These are phyloP conservation scores for Scaptodrosophila latifasciaeformis DNA, from an alignment of 2,888 invertebrate genomes.

Conservation along the genomic window DNA sequence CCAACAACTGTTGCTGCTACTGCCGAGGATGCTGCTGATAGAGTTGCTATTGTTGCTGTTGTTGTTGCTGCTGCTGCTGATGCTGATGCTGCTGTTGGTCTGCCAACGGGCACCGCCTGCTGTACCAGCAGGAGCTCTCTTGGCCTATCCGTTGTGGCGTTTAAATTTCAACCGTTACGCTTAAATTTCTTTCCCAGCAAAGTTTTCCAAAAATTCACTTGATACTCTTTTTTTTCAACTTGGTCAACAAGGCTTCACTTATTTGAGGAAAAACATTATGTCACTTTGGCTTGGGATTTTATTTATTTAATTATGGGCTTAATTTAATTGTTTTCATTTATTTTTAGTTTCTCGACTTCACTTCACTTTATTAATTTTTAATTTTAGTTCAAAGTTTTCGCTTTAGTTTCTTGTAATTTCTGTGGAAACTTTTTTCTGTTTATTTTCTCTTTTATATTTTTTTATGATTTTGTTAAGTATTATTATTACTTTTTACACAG, in stretches of 20 bases:
- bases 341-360: too few species aligned
- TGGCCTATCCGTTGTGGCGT: constrained; percentile 71
- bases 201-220: neutral
- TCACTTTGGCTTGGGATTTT: constrained; percentile 24
- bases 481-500: too few species aligned
- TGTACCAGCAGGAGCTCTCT: constrained; percentile 69
- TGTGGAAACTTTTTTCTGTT: neutral
- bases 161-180: too few species aligned
- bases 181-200: neutral
- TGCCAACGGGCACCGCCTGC: constrained; percentile 58
- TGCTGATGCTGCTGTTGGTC: constrained; percentile 31
- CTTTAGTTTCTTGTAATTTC: too few species aligned
- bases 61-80: constrained; percentile 22
- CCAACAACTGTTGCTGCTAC: constrained; percentile 11
- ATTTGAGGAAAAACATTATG: too few species aligned
- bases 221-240: too few species aligned
- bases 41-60: constrained; percentile 18
- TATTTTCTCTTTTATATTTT: neutral
- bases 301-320: neutral
- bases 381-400: too few species aligned
- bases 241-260: too few species aligned
- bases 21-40: too few species aligned
- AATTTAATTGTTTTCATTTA: neutral
- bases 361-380: too few species aligned
- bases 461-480: neutral